Evolutionary conservation across 2,113 vertebrate species (phyloP).

Genomic region (Tyto alba): DNA sequence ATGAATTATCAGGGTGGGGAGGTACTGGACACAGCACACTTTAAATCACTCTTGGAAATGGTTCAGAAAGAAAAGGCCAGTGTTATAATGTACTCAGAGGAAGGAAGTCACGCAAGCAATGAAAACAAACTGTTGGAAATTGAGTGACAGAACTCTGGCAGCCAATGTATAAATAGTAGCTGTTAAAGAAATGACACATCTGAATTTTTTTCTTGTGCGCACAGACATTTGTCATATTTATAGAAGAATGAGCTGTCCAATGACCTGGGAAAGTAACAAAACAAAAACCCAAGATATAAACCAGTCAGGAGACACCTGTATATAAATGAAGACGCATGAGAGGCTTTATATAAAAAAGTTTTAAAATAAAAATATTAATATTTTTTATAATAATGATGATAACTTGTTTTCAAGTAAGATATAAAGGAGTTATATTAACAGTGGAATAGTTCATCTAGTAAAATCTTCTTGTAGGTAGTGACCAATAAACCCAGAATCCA

Average conservation of each 20-base stretch:
- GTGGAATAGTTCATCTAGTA: neutral
- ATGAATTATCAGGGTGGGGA: neutral
- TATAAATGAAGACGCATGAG: neutral
- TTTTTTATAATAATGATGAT: neutral
- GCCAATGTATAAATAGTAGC: neutral
- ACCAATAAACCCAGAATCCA: neutral
- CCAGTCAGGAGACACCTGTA: rapidly evolving
- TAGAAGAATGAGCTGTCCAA: neutral
- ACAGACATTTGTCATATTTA: neutral
- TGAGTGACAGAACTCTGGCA: neutral
- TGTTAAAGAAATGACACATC: neutral
- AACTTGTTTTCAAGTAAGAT: neutral
- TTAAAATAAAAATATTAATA: neutral
- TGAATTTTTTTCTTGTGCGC: neutral
- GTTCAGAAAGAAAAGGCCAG: neutral
- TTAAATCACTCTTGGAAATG: neutral
- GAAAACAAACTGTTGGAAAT: neutral
- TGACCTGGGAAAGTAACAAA: neutral
- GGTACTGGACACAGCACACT: neutral
- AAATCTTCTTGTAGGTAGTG: neutral
- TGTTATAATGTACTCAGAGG: neutral
- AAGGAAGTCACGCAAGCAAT: neutral
- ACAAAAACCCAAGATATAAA: neutral
- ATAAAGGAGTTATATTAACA: neutral
- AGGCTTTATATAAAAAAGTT: neutral